Evolutionary conservation across 2,888 invertebrate species (phyloP).

Genomic region (Exocentrus adspersus): DNA sequence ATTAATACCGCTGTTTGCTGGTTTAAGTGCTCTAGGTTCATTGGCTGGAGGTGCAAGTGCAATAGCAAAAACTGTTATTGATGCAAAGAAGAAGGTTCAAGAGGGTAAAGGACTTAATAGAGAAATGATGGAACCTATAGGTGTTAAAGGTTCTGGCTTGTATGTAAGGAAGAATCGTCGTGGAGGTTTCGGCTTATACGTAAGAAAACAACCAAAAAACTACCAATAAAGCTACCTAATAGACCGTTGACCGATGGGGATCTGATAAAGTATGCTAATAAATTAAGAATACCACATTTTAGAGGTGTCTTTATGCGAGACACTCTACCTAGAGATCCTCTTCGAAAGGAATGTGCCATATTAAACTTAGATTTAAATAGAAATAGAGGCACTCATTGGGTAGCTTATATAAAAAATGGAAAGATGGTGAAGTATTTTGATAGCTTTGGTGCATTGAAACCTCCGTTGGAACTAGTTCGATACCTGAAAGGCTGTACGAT

Average conservation of each 20-base stretch:
- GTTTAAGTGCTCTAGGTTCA: background rate
- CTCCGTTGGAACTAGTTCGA: conserved; percentile 21
- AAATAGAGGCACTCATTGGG: conserved; percentile 28
- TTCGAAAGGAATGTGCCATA: conserved; percentile 26
- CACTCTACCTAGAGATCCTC: conserved; percentile 18
- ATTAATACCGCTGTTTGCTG: background rate
- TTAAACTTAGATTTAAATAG: conserved; percentile 21
- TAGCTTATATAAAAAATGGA: conserved; percentile 24
- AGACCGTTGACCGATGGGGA: conserved; percentile 34
- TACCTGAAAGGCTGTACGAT: conserved; percentile 18
- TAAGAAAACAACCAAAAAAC: conserved; percentile 35
- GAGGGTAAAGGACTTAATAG: conserved; percentile 55
- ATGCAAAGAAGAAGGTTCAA: conserved; percentile 52
- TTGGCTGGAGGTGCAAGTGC: conserved; percentile 53
- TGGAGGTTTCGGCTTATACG: conserved; percentile 14
- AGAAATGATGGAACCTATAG: conserved; percentile 56
- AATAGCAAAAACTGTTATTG: conserved; percentile 54
- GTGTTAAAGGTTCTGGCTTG: conserved; percentile 36
- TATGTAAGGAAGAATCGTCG: conserved; percentile 35
- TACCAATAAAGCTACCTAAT: conserved; percentile 34
- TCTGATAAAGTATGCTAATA: conserved; percentile 31
- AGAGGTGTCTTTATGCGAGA: conserved; percentile 38
- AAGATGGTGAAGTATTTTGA: conserved; percentile 30
- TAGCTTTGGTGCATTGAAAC: conserved; percentile 27
- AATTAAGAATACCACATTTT: conserved; percentile 36